Base-by-base conservation (phyloP, 2,797 vertebrate species). In the Falco naumanni region DNA sequence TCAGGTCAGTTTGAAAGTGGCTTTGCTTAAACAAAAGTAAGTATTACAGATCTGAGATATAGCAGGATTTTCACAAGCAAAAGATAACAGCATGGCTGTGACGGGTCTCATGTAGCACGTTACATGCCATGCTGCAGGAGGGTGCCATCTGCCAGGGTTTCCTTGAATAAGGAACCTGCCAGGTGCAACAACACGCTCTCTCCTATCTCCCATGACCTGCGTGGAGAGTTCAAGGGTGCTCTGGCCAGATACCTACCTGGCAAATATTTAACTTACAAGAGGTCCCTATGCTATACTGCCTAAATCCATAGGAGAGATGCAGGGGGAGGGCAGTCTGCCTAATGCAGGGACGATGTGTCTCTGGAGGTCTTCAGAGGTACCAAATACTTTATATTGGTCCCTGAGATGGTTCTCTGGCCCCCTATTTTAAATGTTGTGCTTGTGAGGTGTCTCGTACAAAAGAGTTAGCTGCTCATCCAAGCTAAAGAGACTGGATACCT, bases 61-160 rank as follows among this genome's bases (percentile, higher is more conserved):
- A 77, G 28, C 12, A 18, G 25, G 17, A 69, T 87, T 79, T 91
- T 24, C 50, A 26, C 21, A 59, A 45, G 59, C 6, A 85, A 74
- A 82, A 34, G 45, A 19, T 13, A 77, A 1, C 10, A 17, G 17
- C 4, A 2, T 14, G 45, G 18, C 65, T 0, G 0, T 41, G 68
- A 7, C 0, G 6, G 21, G 24, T 84, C 20, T 72, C 28, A 19
- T 2, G 3, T 15, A 37, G 43, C 28, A 47, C 17, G 5, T 8
- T 3, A 0, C 16, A 19, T 6, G 3, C 13, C 50, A 8, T 78
- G 21, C 20, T 69, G n/a, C 24, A 4, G 10, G 7, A 68, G 16
- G 29, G 22, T 51, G 63, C 7, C 39, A 14, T 79, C 45, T 89
- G 29, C 31, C 53, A 53, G n/a, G 18, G 21, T 20, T 60, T 86